Conservation (phyloP, 2,113 vertebrate genomes). For the Acrocephalus kingi region DNA sequence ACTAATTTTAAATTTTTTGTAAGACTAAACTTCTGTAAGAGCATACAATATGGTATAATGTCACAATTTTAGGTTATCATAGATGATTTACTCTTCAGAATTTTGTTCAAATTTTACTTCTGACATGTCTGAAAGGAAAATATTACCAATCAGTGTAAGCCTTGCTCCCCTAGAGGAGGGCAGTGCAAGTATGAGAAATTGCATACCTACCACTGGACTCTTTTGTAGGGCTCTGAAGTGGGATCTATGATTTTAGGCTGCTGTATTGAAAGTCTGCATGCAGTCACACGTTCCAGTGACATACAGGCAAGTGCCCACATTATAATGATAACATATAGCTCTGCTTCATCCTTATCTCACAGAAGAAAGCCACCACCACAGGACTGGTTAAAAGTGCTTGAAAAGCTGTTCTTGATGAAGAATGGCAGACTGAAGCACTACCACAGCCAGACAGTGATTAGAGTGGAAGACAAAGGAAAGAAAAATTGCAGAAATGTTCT, state of each 20-base stretch:
- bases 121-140: not conserved
- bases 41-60: not conserved
- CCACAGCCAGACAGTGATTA: not conserved
- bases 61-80: not conserved
- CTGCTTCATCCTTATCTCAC: not conserved
- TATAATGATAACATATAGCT: not conserved
- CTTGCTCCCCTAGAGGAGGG: not conserved
- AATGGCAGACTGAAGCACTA: not conserved
- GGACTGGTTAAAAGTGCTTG: not conserved
- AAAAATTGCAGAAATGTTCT: not conserved
- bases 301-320: not conserved
- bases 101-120: not conserved
- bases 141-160: not conserved
- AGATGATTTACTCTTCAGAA: not conserved
- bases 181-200: not conserved
- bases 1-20: not conserved
- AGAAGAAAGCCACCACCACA: not conserved
- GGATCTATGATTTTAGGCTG: not conserved
- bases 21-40: not conserved
- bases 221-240: not conserved
- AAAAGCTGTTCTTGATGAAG: slow-evolving; percentile 5
- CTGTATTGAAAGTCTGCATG: not conserved
- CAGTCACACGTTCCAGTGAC: not conserved
- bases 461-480: not conserved
- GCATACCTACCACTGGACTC: not conserved